Conservation (phyloP, 2,113 vertebrate genomes). For the Empidonax traillii region DNA sequence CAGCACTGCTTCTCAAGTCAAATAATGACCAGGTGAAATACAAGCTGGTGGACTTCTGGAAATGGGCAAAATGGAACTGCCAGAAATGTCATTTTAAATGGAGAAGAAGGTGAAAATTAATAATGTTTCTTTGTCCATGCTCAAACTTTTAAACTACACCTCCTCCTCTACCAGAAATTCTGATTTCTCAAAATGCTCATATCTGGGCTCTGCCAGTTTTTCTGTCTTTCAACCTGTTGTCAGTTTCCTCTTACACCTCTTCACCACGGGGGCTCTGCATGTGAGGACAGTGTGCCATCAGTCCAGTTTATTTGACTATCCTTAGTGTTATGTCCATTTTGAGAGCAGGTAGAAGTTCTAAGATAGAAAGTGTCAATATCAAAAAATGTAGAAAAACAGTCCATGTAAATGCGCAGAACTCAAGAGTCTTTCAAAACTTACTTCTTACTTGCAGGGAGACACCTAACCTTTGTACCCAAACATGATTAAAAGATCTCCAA, state of each 20-base stretch:
- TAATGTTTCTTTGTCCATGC: neutral
- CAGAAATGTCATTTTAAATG: neutral
- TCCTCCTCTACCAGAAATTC: neutral
- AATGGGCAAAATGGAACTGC: neutral
- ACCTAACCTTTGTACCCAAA: neutral
- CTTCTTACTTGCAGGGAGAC: neutral
- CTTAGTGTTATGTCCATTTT: neutral
- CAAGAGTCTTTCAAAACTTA: neutral
- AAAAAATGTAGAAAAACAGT: neutral
- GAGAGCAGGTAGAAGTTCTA: neutral
- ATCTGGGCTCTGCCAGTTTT: neutral
- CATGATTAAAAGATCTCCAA: neutral
- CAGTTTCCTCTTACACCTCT: neutral
- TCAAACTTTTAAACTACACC: neutral
- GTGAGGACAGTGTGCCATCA: neutral
- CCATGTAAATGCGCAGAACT: neutral
- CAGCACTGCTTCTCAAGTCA: neutral
- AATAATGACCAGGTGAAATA: neutral
- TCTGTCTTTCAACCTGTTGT: neutral
- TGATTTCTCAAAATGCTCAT: neutral
- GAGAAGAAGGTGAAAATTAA: neutral
- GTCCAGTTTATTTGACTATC: neutral
- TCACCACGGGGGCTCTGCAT: neutral
- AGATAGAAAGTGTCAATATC: neutral
- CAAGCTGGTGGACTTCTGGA: neutral